Conservation (phyloP, 2,888 invertebrate genomes). For the Malthinus flaveolus region DNA sequence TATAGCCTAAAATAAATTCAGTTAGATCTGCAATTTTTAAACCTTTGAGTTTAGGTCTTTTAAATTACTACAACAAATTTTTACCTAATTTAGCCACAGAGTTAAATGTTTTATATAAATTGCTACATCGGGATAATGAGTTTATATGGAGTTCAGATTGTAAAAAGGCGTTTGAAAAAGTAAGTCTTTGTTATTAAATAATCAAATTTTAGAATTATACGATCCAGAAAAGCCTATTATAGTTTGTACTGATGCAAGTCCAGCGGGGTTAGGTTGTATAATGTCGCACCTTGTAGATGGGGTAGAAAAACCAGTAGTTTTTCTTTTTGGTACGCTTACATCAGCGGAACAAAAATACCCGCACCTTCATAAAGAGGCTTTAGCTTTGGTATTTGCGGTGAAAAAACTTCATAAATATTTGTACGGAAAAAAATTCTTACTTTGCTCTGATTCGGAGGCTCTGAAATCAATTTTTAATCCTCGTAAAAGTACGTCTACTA, state of each 20-base stretch:
- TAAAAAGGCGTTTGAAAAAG: constrained; percentile 2
- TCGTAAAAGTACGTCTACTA: background rate
- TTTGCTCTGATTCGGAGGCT: constrained; percentile 3
- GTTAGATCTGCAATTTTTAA: no score
- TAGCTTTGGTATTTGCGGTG: background rate
- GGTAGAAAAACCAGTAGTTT: constrained; percentile 8
- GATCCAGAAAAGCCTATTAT: constrained; percentile 8
- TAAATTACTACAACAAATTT: constrained; percentile 3
- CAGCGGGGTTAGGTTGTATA: constrained; percentile 3
- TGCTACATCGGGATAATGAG: constrained; percentile 1
- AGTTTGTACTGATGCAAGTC: constrained; percentile 5
- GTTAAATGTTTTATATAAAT: background rate
- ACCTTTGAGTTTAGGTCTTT: background rate
- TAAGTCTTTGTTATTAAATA: no score
- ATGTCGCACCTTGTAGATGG: constrained; percentile 5
- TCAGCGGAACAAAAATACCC: constrained; percentile 6
- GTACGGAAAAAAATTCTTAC: constrained; percentile 1
- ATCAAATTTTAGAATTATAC: constrained; percentile 5
- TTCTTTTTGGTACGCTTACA: background rate
- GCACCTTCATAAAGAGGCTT: constrained; percentile 7
- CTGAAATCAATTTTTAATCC: constrained; percentile 5
- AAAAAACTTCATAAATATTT: constrained; percentile 4
- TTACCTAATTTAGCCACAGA: constrained; percentile 4
- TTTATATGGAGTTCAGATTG: constrained; percentile 26
- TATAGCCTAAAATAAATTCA: no score